phyloP scores from a whole-genome alignment of 2,797 vertebrate species.

The Alcedo atthis region DNA sequence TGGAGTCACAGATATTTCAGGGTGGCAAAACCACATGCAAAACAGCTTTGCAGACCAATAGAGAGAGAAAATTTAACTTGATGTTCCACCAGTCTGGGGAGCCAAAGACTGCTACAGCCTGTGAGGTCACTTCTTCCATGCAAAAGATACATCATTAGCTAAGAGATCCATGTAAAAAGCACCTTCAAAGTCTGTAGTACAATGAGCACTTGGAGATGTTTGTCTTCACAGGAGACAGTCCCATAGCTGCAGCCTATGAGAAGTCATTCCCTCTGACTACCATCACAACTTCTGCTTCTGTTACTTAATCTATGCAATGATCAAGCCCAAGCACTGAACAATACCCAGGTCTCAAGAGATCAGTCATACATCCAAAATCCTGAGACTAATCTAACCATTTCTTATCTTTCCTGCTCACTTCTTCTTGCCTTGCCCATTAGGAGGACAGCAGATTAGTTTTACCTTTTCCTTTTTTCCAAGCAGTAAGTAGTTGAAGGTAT shows the following conservation, averaged over 20 bases:
- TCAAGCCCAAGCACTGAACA: neutral
- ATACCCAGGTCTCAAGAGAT: neutral
- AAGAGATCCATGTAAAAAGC: neutral
- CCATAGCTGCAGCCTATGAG: neutral
- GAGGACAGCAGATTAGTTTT: neutral
- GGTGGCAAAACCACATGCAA: neutral
- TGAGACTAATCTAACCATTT: neutral
- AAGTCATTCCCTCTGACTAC: neutral
- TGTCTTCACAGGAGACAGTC: neutral
- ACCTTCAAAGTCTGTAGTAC: neutral
- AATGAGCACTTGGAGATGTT: neutral
- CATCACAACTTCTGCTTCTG: neutral
- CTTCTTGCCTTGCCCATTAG: neutral
- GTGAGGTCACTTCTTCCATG: neutral
- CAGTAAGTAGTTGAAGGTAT: neutral
- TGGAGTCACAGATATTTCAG: neutral
- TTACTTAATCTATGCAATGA: neutral
- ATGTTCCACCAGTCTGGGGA: neutral
- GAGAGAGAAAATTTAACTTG: neutral
- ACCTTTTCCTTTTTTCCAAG: neutral
- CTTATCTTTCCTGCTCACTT: neutral
- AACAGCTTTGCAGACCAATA: neutral
- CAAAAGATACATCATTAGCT: neutral
- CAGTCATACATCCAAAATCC: neutral
- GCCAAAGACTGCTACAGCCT: neutral